A percentile compares a stretch with the other conserved stretches of the same genome.
Conservation (phyloP, 2,888 invertebrate species). For the Mystacides longicornis region DNA sequence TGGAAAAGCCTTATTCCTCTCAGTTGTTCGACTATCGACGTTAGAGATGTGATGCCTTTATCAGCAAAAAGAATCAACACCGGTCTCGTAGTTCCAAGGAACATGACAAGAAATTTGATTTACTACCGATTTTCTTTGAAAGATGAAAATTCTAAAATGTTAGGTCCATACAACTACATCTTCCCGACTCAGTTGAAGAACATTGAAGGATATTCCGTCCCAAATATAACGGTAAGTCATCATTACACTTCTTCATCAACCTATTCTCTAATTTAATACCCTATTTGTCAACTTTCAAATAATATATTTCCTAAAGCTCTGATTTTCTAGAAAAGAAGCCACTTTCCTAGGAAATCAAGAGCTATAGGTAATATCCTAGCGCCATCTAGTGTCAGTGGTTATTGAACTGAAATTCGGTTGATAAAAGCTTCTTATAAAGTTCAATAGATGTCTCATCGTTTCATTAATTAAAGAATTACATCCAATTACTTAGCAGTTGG, state of each 20-base stretch:
- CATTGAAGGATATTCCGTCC: slow-evolving; percentile 43
- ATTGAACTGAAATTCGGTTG: too few species aligned
- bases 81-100: slow-evolving; percentile 28
- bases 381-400: too few species aligned
- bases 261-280: background rate
- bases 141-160: slow-evolving; percentile 34
- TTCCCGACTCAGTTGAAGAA: slow-evolving; percentile 55
- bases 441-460: too few species aligned
- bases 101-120: slow-evolving; percentile 30
- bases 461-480: too few species aligned
- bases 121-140: slow-evolving; percentile 47
- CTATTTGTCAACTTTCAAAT: background rate
- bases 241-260: too few species aligned
- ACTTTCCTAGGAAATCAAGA: too few species aligned
- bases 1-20: slow-evolving; percentile 48
- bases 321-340: too few species aligned
- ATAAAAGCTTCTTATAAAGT: too few species aligned
- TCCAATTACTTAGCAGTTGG: too few species aligned
- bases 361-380: too few species aligned
- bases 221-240: slow-evolving; percentile 48
- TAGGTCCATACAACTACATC: slow-evolving; percentile 59
- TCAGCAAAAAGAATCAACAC: slow-evolving; percentile 29
- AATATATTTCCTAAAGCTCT: too few species aligned
- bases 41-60: slow-evolving; percentile 5
- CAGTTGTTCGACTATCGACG: slow-evolving; percentile 28